A percentile compares a stretch with the other conserved stretches of the same genome.
phyloP scores from a whole-genome alignment of 2,113 vertebrate species.

The Fregetta grallaria region DNA sequence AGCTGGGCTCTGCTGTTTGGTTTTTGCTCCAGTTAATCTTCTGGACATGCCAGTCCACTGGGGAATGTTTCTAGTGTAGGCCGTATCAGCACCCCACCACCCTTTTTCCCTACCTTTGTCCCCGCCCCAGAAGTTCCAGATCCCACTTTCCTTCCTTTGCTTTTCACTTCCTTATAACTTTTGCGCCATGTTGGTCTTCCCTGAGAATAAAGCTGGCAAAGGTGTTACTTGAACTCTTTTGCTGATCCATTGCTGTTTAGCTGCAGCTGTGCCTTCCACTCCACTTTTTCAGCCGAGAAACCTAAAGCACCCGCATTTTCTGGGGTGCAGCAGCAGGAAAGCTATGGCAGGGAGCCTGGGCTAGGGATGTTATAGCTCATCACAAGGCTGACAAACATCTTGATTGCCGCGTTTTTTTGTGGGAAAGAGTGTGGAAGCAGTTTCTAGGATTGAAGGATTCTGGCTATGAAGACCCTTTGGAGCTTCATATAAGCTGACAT shows the following conservation, averaged over 20 bases:
- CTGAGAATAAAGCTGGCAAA: not conserved
- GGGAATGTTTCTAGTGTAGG: not conserved
- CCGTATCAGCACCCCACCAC: not conserved
- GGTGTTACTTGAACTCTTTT: not conserved
- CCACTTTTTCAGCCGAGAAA: not conserved
- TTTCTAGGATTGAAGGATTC: conserved; percentile 45
- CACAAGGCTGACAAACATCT: conserved; percentile 8
- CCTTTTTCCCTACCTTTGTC: not conserved
- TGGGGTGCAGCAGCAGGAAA: not conserved
- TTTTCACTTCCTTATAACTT: not conserved
- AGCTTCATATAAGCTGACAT: not conserved
- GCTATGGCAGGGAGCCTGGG: conserved; percentile 2
- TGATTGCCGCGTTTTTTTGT: not conserved
- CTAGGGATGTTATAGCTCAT: not conserved
- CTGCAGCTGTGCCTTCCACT: conserved; percentile 9
- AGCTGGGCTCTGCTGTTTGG: not conserved
- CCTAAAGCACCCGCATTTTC: not conserved
- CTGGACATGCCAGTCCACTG: not conserved
- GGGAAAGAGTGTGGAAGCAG: not conserved
- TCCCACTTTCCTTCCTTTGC: not conserved
- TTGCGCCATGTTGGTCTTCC: not conserved
- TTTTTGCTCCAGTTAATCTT: not conserved
- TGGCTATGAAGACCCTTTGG: conserved; percentile 38
- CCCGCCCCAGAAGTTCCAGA: not conserved
- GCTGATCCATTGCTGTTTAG: not conserved